Percentiles rank a stretch among this genome's conserved stretches.
Evolutionary conservation across 2,113 vertebrate species (phyloP).

Genomic region (Urocitellus parryii): DNA sequence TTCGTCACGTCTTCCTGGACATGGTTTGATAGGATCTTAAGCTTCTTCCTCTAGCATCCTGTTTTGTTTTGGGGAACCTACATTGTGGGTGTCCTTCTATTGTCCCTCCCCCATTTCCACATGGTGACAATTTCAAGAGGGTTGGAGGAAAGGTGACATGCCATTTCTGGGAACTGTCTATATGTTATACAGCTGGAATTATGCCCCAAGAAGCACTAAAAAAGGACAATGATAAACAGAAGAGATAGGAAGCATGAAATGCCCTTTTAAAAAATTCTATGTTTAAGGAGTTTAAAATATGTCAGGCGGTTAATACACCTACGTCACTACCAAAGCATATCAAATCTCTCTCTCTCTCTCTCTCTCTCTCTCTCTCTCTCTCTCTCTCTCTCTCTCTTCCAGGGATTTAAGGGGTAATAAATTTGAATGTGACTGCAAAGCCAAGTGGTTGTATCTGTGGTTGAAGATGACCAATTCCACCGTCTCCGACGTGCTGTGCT

Average conservation of each 20-base stretch:
- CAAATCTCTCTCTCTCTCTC: conserved; percentile 76
- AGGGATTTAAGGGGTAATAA: conserved; percentile 98
- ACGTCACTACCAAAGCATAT: conserved; percentile 67
- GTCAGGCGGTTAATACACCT: conserved; percentile 70
- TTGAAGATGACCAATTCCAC: conserved; percentile 98
- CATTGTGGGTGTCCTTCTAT: not conserved
- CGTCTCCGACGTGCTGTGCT: conserved; percentile 95
- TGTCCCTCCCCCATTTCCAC: not conserved
- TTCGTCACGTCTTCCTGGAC: conserved; percentile 24
- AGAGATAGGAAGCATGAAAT: not conserved
- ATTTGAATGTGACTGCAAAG: conserved; percentile 98
- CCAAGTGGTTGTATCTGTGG: conserved; percentile 98
- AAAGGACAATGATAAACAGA: not conserved
- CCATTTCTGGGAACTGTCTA: not conserved
- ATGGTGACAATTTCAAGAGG: not conserved
- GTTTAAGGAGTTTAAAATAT: conserved; percentile 65
- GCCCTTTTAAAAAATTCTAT: not conserved
- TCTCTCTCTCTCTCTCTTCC: conserved; percentile 67
- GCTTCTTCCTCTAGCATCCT: not conserved
- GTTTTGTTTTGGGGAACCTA: not conserved
- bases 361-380: conserved; percentile 18
- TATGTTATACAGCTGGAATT: not conserved
- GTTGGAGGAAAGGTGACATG: not conserved
- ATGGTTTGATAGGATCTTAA: not conserved
- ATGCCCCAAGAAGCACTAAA: not conserved